A percentile compares a stretch with the other conserved stretches of the same genome.
Evolutionary conservation across 2,888 invertebrate genomes (phyloP).

Genomic region (Lithophane leautieri): DNA sequence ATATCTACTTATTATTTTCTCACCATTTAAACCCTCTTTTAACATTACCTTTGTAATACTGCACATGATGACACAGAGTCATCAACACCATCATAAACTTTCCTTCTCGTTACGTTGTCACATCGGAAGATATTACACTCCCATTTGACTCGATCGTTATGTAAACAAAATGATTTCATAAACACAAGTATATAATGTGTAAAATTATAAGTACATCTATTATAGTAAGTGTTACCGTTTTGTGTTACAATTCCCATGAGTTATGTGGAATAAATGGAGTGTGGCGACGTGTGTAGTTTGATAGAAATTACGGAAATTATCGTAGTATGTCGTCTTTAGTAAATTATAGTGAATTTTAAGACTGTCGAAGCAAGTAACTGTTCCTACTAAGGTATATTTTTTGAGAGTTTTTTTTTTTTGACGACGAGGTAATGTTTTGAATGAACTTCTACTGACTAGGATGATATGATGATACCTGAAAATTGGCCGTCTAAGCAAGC

Average conservation of each 20-base stretch:
- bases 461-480: no score
- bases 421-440: no score
- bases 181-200: conserved; percentile 23
- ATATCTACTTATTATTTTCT: not conserved
- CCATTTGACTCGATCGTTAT: conserved; percentile 55
- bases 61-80: conserved; percentile 2
- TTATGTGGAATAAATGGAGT: conserved; percentile 28
- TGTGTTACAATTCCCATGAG: conserved; percentile 11
- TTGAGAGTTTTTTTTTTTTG: no score
- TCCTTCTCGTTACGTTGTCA: conserved; percentile 54
- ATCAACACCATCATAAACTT: conserved; percentile 45
- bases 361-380: not conserved
- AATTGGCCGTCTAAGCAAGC: no score
- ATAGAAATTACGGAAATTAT: not conserved
- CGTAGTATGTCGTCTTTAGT: no score
- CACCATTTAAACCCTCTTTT: not conserved
- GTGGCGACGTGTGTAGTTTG: not conserved
- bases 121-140: conserved; percentile 62
- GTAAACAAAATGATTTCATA: conserved; percentile 48
- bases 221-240: conserved; percentile 3
- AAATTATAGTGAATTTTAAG: not conserved
- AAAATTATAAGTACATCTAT: not conserved
- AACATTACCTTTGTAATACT: not conserved
- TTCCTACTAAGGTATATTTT: not conserved
- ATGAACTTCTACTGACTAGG: no score